phyloP scores from a whole-genome alignment of 2,888 invertebrate genomes.

The Mongoloraphidia duomilia region DNA sequence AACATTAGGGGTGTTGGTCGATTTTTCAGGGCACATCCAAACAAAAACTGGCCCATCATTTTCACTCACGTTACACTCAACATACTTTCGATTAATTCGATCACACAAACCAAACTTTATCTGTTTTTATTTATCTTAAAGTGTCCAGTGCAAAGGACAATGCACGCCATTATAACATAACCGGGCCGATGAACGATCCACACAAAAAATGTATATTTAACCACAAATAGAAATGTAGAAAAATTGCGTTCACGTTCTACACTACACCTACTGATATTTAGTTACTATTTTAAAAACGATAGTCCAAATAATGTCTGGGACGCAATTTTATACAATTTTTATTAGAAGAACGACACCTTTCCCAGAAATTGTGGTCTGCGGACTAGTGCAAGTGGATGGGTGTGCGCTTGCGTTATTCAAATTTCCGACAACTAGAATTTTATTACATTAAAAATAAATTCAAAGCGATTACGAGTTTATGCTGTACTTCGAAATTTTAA shows the following conservation, averaged over 20 bases:
- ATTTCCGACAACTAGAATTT: background rate
- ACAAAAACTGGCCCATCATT: too few species aligned
- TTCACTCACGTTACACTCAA: too few species aligned
- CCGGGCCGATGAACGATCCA: background rate
- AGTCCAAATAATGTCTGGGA: too few species aligned
- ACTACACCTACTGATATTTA: too few species aligned
- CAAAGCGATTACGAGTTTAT: background rate
- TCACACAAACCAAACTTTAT: too few species aligned
- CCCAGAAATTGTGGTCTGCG: background rate
- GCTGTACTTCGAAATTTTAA: too few species aligned
- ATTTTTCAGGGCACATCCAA: too few species aligned
- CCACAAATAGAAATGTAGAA: background rate
- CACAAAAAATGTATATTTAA: conserved; percentile 1
- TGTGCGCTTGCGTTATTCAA: background rate
- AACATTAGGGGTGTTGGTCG: too few species aligned
- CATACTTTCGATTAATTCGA: too few species aligned
- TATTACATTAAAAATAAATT: background rate
- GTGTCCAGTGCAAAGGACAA: conserved; percentile 6
- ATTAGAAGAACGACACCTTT: conserved; percentile 2
- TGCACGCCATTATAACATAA: conserved; percentile 5
- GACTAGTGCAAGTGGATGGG: background rate
- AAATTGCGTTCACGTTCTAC: too few species aligned
- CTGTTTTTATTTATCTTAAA: background rate
- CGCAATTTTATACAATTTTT: too few species aligned
- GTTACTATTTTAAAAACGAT: too few species aligned